Base-by-base conservation (phyloP, 2,113 vertebrate genomes). In the Oenanthe oenanthe region DNA sequence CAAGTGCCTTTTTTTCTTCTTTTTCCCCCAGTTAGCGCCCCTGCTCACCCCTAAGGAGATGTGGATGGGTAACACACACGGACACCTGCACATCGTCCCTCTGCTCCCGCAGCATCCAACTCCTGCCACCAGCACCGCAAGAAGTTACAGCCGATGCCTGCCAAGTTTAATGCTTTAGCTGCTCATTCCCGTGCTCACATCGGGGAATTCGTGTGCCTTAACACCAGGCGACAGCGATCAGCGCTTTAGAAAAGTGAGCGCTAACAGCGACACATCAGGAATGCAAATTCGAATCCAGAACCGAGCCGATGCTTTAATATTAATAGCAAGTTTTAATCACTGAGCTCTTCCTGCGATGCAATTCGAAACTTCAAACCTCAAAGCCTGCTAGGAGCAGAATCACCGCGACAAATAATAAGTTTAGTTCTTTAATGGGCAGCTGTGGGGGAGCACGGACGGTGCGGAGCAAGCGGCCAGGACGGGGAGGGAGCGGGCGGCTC, bases 361-460 rank as follows among this genome's bases (percentile, higher is more conserved):
- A 62, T 1, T 34, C 3, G 7, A 56, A 88, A 38, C 50, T 85
- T 48, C 6, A 53, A 86, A 34, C 53, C 81, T 56, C 7, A 14
- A n/a, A 34, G 24, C 54, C 54, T 9, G 2, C 31, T 5, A 12
- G 28, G 7, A 43, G 13, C 21, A 9, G 57, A 22, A 7, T 8
- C 13, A 29, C 13, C 25, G 9, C 24, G 12, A 26, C 36, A 56
- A 54, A 72, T 3, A 28, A n/a, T 0, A 17, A 78, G 34, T n/a
- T 66, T 2, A 1, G 10, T 1, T 38, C 10, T 29, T 28, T 0
- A 7, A 10, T 0, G 61, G 31, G 38, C 8, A 32, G 1, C 2
- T 0, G 31, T 4, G 17, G 4, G 12, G 2, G 13, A 6, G 29
- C 14, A 13, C 32, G 1, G 0, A 2, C 12, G 11, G 19, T 1